Evolutionary conservation across 1,140 invertebrate species (phyloP).

Genomic region (Bombus pascuorum): DNA sequence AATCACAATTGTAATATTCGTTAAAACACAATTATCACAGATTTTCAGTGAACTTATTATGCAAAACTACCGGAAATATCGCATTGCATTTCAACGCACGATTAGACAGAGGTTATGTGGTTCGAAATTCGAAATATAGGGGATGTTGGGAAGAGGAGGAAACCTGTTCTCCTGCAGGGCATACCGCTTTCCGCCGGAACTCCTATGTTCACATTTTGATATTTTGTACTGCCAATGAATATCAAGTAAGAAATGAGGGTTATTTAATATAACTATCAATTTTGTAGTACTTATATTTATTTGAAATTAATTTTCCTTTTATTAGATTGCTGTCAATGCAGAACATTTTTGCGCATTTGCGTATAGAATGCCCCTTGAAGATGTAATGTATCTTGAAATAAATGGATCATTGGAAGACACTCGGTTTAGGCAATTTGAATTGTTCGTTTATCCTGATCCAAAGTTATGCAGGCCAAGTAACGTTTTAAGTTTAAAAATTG

Average conservation of each 20-base stretch:
- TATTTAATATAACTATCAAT: not conserved
- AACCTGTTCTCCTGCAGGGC: constrained; percentile 82
- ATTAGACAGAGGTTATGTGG: constrained; percentile 88
- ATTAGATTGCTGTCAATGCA: constrained; percentile 87
- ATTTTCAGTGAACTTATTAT: constrained; percentile 86
- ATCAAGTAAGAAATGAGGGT: constrained; percentile 67
- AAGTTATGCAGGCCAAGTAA: constrained; percentile 71
- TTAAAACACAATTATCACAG: constrained; percentile 72
- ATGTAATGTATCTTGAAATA: constrained; percentile 83
- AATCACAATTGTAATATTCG: not conserved
- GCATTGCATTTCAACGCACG: constrained; percentile 92
- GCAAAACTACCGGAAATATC: constrained; percentile 84
- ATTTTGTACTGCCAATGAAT: constrained; percentile 75
- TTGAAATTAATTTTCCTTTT: not conserved
- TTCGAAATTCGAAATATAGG: constrained; percentile 87
- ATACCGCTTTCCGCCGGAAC: constrained; percentile 71
- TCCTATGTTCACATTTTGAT: constrained; percentile 77
- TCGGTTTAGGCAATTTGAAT: constrained; percentile 75
- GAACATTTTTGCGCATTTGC: constrained; percentile 87
- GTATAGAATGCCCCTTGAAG: constrained; percentile 85
- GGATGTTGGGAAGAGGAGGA: constrained; percentile 89
- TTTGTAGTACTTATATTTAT: not conserved
- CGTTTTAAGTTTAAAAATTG: constrained; percentile 68
- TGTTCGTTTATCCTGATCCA: constrained; percentile 82
- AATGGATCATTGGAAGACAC: constrained; percentile 84